A percentile compares a stretch with the other conserved stretches of the same genome.
These are phyloP conservation scores for Pandion haliaetus DNA, from an alignment of 2,113 vertebrate species.

Conservation along the genomic window DNA sequence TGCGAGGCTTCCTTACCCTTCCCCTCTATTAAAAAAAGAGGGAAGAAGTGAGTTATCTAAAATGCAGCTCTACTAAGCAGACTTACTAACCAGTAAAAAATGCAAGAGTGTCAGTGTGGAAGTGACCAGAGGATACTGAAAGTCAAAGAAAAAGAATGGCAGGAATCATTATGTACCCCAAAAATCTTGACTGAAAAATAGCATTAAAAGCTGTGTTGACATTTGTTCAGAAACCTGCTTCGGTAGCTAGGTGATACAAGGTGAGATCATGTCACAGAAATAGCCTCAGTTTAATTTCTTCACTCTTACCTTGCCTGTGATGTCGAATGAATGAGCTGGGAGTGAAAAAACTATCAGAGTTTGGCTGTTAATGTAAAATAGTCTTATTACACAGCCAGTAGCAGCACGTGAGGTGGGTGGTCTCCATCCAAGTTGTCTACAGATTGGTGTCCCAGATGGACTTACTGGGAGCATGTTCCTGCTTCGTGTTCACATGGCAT, in stretches of 20 bases:
- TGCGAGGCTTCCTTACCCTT: neutral
- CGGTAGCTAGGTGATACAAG: neutral
- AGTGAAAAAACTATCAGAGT: neutral
- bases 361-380: neutral
- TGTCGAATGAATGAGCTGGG: neutral
- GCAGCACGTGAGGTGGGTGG: neutral
- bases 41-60: neutral
- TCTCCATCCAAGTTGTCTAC: neutral
- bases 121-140: neutral
- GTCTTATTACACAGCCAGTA: neutral
- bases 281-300: slow-evolving; percentile 5
- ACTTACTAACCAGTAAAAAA: neutral
- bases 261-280: slow-evolving; percentile 45
- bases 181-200: neutral
- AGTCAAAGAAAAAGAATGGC: neutral
- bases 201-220: neutral
- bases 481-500: neutral
- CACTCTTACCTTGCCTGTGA: neutral
- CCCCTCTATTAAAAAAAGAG: neutral
- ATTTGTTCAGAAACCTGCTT: neutral
- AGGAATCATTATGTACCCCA: neutral
- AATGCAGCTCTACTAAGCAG: neutral
- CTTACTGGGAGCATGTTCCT: neutral
- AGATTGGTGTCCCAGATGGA: neutral
- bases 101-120: neutral